Base-by-base conservation (phyloP, 2,888 invertebrate species). In the Bembecia ichneumoniformis region DNA sequence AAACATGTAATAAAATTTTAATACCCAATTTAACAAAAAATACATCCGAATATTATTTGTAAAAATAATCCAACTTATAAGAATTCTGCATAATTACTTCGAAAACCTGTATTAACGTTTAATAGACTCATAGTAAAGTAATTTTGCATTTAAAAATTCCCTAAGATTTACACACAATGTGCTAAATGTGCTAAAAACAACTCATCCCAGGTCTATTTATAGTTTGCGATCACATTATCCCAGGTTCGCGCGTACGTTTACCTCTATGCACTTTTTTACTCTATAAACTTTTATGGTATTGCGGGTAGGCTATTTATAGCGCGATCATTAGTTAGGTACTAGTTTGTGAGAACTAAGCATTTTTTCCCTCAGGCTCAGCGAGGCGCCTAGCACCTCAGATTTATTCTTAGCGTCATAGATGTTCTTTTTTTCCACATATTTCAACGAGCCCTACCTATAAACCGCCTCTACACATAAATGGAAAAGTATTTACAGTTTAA, bases 221-320 rank as follows among this genome's bases (percentile, higher is more conserved):
- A 71, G 46, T 10, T 46, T 47, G 47, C 51, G 57, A 54, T 58
- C 57, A 59, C 58, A 58, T 54, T 55, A 56, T 57, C 57, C 55
- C 53, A 55, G 50, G 50, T 46, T 50, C 17, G 55, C 40, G 55
- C 40, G 69, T 64, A 51, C 68, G 52, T 68, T 68, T 68, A 70
- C 68, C 70, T 57, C 59, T 58, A 50, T 52, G 57, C 60, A 51
- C 55, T 59, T 69, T 71, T 68, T 68, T 69, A 58, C 60, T 54
- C 59, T 58, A 58, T 61, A 62, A 59, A 57, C 50, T 60, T 58
- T 60, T 60, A 62, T 66, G 59, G 60, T 60, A 60, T 60, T 59
- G 58, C 58, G 57, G 59, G 48, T 50, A 59, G 62, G 58, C 57
- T 66, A 61, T 63, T 67, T 64, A 66, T 70, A 70, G 66, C 64